Base-by-base conservation (phyloP, 2,797 vertebrate species). In the Dallia pectoralis region DNA sequence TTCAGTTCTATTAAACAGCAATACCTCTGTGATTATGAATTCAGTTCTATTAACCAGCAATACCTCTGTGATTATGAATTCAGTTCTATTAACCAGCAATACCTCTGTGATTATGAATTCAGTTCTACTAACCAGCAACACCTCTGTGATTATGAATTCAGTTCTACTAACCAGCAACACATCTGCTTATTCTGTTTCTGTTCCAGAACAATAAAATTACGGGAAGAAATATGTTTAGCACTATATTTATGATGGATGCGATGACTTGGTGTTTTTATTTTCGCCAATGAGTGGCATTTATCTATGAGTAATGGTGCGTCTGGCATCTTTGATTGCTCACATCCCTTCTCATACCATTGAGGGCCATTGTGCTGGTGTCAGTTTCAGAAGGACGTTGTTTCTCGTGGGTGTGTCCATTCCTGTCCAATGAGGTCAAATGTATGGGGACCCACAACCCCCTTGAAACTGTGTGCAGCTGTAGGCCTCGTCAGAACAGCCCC, bases 391-490 rank as follows among this genome's bases (percentile, higher is more conserved):
- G 22, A 59, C 4, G 53, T 25, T 25, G 25, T 25, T 59, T n/a
- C 53, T 59, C 11, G 0, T 59, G 22, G 53, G 22, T 59, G 53
- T 56, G 8, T 56, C 53, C 9, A 22, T 56, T 59, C 12, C 22
- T 59, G 53, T 59, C 22, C 11, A 25, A 14, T 59, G 22, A 59
- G 9, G 22, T 25, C 9, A 22, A 22, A 56, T 56, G n/a, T 56
- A n/a, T 56, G 51, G 51, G 51, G 51, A 56, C 51, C 51, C 51
- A 56, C 9, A 11, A 53, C 49, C 49, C 49, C 49, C 7, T 53
- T 7, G 49, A 53, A 53, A 53, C n/a, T 53, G 49, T 56, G 22
- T 59, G 53, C 53, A 25, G 53, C 53, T 59, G 53, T 59, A 59
- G 53, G 53, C 22, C 53, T 59, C 53, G 14, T 25, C 22, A 27